Evolutionary conservation across 1,140 invertebrate genomes (phyloP).

Genomic region (Lepeophtheirus salmonis): DNA sequence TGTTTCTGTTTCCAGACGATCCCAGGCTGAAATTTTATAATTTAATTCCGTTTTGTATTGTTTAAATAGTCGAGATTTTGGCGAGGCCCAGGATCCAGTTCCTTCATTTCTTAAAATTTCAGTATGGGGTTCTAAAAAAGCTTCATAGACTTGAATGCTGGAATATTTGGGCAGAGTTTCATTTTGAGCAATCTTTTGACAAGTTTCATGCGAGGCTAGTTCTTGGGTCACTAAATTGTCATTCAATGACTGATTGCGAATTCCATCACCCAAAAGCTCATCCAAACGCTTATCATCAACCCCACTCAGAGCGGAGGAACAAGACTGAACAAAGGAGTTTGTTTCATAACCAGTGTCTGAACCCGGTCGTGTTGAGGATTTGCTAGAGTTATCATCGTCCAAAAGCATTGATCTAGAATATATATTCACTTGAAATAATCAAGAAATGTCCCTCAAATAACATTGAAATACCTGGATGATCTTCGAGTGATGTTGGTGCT

Average conservation of each 20-base stretch:
- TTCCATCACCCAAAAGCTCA: constrained; percentile 11
- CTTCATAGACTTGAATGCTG: constrained; percentile 21
- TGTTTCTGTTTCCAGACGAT: constrained; percentile 41
- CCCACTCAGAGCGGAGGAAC: constrained; percentile 11
- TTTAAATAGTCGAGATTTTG: constrained; percentile 33
- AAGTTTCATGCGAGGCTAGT: not conserved
- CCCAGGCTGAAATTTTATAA: constrained; percentile 42
- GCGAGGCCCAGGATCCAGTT: constrained; percentile 18
- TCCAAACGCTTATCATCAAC: constrained; percentile 13
- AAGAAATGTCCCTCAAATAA: too few relatives aligned
- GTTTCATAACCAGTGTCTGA: too few relatives aligned
- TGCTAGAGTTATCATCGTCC: too few relatives aligned
- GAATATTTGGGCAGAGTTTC: not conserved
- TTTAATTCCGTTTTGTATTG: constrained; percentile 43
- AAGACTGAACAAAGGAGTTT: constrained; percentile 14
- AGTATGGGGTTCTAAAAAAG: not conserved
- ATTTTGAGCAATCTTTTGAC: not conserved
- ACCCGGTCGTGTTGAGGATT: constrained; percentile 4
- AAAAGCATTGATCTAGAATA: too few relatives aligned
- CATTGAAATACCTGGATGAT: too few relatives aligned
- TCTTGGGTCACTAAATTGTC: constrained; percentile 15
- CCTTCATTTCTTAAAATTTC: not conserved
- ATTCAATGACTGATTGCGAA: not conserved
- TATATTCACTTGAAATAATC: too few relatives aligned
- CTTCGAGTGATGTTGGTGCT: not conserved